Evolutionary conservation across 92 coral and sea anemone species (phyloP), one percentile per base, ranked within the genome.

Genomic region (Parazoanthus swiftii): DNA sequence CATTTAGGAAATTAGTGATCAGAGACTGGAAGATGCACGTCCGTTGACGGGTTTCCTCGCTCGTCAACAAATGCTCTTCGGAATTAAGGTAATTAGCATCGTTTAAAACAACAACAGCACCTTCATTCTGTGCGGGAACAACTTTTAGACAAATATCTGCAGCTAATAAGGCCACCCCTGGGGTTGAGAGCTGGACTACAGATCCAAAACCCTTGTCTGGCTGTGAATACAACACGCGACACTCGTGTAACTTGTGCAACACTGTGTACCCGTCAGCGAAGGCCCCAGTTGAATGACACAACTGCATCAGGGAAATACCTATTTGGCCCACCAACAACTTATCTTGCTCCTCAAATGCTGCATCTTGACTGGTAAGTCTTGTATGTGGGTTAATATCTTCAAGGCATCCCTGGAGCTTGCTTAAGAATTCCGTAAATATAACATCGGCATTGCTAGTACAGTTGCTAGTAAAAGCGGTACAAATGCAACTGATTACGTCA

Each of bases 81-180:
- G 91, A 89, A 25, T 82, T 81, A 3, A 95, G 92, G 77, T 90
- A 93, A 78, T 91, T 89, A 33, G 93, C 90, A 26, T 94, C 93
- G 43, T 92, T 89, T 65, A 95, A 89, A 33, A 95, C 98, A 63
- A 91, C 94, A 1, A 95, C 36, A 8, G 98, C 95, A 88, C 95
- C 92, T 72, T 91, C 88, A 74, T 88, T 70, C 51, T 86, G 92
- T n/a, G 95, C 94, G 37, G 88, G 87, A 72, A 56, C 82, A n/a
- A 93, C 79, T 29, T 86, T 82, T 11, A 93, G 89, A 74, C 98
- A 95, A 59, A 90, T 95, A 81, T 95, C 95, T 42, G 91, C 93
- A 48, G 98, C 98, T 66, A 92, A 82, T 21, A 95, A 88, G 10
- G 95, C 92, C 25, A 93, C 91, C 48, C 90, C 80, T 16, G 90